phyloP scores from a whole-genome alignment of 2,113 vertebrate genomes.

The Gallinago media region DNA sequence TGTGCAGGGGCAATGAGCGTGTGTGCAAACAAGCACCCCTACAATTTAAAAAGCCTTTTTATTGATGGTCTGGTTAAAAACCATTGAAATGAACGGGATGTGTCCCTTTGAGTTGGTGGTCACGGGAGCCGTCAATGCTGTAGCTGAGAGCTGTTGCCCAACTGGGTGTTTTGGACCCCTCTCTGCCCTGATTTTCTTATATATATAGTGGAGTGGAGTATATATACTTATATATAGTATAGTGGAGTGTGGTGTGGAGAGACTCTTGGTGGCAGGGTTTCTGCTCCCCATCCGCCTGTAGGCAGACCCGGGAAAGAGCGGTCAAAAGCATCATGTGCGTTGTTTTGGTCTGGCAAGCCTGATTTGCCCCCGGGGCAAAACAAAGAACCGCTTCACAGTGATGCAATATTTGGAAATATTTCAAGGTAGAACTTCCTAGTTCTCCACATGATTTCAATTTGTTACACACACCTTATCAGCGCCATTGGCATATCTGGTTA shows the following conservation, averaged over 20 bases:
- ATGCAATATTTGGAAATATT: neutral
- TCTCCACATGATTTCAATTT: neutral
- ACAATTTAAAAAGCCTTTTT: neutral
- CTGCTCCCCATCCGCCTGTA: neutral
- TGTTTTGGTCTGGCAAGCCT: neutral
- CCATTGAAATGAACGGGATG: neutral
- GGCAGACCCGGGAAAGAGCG: neutral
- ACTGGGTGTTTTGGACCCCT: neutral
- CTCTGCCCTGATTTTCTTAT: neutral
- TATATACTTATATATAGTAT: no score
- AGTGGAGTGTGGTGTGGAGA: neutral
- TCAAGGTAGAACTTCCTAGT: neutral
- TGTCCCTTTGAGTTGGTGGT: neutral
- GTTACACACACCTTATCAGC: neutral
- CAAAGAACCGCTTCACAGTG: neutral
- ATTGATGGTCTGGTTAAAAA: neutral
- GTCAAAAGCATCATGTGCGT: neutral
- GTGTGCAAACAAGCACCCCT: neutral
- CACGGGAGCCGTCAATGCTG: neutral
- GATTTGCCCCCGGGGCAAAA: neutral
- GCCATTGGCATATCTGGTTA: neutral
- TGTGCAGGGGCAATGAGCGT: fast-evolving
- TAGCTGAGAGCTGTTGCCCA: neutral
- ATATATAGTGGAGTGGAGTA: no score
- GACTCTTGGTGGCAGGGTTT: neutral